These are phyloP conservation scores for Catajapyx aquilonaris DNA, from an alignment of 1,140 invertebrate genomes.

Conservation along the genomic window DNA sequence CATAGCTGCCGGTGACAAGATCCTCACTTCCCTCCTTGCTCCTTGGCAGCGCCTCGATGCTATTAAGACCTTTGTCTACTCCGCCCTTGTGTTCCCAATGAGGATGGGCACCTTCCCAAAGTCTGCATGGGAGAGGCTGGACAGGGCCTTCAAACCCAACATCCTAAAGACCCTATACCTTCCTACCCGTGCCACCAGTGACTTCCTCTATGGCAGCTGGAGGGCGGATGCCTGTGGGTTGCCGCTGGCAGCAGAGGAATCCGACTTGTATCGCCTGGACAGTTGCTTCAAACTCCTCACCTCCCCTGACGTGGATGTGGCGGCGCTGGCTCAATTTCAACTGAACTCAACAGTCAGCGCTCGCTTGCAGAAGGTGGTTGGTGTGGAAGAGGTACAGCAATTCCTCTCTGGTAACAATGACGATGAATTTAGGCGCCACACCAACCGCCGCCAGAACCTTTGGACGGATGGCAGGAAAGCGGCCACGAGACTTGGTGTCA, in stretches of 20 bases:
- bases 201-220: conserved; percentile 6
- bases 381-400: background rate
- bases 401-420: background rate
- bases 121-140: conserved; percentile 2
- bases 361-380: too few relatives aligned
- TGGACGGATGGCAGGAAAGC: background rate
- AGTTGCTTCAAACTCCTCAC: background rate
- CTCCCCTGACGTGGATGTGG: too few relatives aligned
- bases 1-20: background rate
- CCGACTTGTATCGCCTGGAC: background rate
- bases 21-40: too few relatives aligned
- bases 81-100: too few relatives aligned
- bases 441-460: background rate
- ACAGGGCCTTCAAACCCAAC: background rate
- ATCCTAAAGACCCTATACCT: background rate
- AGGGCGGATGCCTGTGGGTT: background rate
- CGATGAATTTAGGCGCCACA: background rate
- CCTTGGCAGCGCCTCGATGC: conserved; percentile 13
- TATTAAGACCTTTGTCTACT: conserved; percentile 10
- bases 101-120: background rate
- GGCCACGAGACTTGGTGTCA: background rate
- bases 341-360: background rate
- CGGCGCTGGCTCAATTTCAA: background rate
- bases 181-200: background rate
- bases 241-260: background rate